Base-by-base conservation (phyloP, 2,797 vertebrate genomes). In the Potorous gilbertii region DNA sequence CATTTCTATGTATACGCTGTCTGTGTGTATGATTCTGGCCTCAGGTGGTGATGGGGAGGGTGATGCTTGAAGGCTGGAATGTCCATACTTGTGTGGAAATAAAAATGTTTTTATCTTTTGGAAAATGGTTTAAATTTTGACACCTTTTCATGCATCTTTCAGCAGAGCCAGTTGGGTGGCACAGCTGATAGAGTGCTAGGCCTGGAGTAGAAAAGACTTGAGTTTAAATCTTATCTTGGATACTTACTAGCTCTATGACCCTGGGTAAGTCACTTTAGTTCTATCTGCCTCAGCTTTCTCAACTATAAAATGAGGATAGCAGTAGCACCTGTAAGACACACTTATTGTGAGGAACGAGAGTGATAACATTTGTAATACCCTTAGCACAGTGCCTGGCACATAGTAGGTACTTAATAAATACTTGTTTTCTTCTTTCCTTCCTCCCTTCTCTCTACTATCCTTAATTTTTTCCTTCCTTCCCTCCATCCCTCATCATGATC, bases 1-100 rank as follows among this genome's bases (percentile, higher is more conserved):
- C 21, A 90, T 95, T 95, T 96, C 56, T 95, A 92, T 93, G 59
- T 56, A 91, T 90, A 54, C 92, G 93, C 52, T 46, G 94, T 94
- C 56, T 91, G 1, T 34, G 18, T 91, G 8, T 27, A 91, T 31
- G 54, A 92, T 21, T 87, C 21, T 52, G 87, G 2, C 24, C 92
- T 59, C 1, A 1, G 46, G 31, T 91, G 0, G 1, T 0, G n/a
- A 9, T 55, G 93, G 18, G 0, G 52, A 52, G 27, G 27, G 54
- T 95, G 46, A 34, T 91, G 54, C 24, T 87, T 87, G 74, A 50
- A 24, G 40, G 21, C 46, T 87, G 21, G 21, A 87, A 87, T 46
- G 40, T 87, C 40, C 40, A 50, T 27, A 87, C 40, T 46, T 87
- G 40, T 87, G 21, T 27, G 40, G 10, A 87, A 87, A 87, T 87